Percentiles rank a stretch among this genome's conserved stretches.
These are phyloP conservation scores for Anolis apletophallus DNA, from an alignment of 2,797 vertebrate genomes.

Conservation along the genomic window DNA sequence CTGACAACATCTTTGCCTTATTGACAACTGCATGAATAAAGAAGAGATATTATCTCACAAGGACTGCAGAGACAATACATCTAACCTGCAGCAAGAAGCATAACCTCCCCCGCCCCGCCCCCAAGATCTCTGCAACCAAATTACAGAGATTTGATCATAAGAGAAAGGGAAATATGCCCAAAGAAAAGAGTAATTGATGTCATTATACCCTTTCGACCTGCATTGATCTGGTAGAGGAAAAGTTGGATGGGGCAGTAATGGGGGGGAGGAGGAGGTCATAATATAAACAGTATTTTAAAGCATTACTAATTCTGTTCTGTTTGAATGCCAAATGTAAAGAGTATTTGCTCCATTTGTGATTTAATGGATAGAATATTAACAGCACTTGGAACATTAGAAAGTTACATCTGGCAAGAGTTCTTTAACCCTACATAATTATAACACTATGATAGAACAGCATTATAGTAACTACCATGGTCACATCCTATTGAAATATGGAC, in stretches of 20 bases:
- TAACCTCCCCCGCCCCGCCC: constrained; percentile 15
- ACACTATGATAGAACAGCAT: too few relatives aligned
- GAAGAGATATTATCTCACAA: constrained; percentile 59
- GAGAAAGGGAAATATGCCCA: background rate
- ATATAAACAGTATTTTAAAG: background rate
- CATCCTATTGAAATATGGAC: too few relatives aligned
- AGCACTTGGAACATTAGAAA: too few relatives aligned
- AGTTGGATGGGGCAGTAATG: background rate
- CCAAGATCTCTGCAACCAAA: constrained; percentile 25
- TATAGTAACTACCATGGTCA: too few relatives aligned
- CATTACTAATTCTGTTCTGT: background rate
- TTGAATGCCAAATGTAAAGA: background rate
- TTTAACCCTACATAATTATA: too few relatives aligned
- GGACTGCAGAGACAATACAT: constrained; percentile 35
- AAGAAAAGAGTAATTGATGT: background rate
- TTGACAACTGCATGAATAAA: constrained; percentile 89
- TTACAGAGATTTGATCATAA: constrained; percentile 12
- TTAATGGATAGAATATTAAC: too few relatives aligned
- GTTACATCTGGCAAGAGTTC: too few relatives aligned
- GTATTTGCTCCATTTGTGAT: too few relatives aligned
- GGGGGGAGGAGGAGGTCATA: background rate
- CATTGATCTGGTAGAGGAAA: background rate
- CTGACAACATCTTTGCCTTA: constrained; percentile 97
- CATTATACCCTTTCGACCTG: background rate
- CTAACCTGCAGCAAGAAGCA: background rate